A percentile compares a stretch with the other conserved stretches of the same genome.
Conservation (phyloP, 2,888 invertebrate genomes). For the Hyles lineata region DNA sequence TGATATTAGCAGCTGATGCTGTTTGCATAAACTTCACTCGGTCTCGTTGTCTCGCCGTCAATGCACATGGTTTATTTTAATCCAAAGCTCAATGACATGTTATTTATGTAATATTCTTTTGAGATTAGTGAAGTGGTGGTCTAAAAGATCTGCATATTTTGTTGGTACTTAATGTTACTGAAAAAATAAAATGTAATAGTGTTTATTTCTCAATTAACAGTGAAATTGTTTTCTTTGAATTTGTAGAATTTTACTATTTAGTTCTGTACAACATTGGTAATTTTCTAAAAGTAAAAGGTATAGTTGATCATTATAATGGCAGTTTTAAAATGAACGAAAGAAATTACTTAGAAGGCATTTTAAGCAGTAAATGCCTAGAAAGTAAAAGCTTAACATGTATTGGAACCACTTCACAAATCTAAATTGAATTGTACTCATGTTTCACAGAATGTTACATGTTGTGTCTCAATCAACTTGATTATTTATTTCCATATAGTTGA, state of each 20-base stretch:
- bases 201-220: too few species aligned
- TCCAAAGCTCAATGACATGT: slow-evolving; percentile 49
- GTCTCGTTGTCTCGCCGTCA: slow-evolving; percentile 26
- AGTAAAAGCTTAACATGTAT: background rate
- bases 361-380: background rate
- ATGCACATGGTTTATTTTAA: slow-evolving; percentile 48
- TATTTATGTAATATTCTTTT: slow-evolving; percentile 29
- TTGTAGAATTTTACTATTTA: too few species aligned
- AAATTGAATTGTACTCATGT: slow-evolving; percentile 32
- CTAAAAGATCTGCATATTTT: background rate
- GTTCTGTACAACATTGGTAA: too few species aligned
- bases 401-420: background rate
- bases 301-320: too few species aligned
- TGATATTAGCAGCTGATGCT: slow-evolving; percentile 81
- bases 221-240: too few species aligned
- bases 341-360: background rate
- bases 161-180: background rate
- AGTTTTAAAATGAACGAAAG: too few species aligned
- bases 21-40: slow-evolving; percentile 71
- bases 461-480: slow-evolving; percentile 62
- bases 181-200: too few species aligned
- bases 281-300: too few species aligned
- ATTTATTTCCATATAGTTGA: slow-evolving; percentile 76
- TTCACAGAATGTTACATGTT: slow-evolving; percentile 52
- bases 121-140: background rate